Percentiles rank a stretch among this genome's conserved stretches.
phyloP scores from a whole-genome alignment of 2,797 vertebrate species.

The Phoebastria nigripes region DNA sequence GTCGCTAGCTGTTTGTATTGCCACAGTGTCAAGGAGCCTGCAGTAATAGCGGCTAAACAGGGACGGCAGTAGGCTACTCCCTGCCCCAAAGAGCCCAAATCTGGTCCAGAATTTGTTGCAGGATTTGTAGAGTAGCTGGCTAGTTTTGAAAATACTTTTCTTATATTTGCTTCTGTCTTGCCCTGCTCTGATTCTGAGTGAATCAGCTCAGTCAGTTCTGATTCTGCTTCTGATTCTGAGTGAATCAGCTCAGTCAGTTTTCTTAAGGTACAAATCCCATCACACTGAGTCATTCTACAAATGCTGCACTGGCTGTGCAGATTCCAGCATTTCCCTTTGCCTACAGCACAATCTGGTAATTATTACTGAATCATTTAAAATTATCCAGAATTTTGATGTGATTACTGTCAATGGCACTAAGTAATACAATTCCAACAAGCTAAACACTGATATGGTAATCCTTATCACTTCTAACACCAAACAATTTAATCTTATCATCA shows the following conservation, averaged over 20 bases:
- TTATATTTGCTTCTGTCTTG: neutral
- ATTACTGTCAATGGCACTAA: neutral
- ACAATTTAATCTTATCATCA: slow-evolving; percentile 29
- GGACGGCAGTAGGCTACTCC: neutral
- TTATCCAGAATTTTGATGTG: neutral
- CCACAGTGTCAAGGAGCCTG: neutral
- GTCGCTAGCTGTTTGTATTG: neutral
- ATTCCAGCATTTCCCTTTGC: neutral
- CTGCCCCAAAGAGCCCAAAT: neutral
- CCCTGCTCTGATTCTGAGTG: neutral
- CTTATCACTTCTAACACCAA: slow-evolving; percentile 6
- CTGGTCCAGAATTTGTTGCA: neutral
- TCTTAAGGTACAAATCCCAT: neutral
- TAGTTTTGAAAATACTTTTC: neutral
- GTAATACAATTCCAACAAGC: neutral
- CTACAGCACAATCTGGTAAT: neutral
- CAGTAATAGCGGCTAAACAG: neutral
- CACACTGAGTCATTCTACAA: neutral
- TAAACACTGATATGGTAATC: neutral
- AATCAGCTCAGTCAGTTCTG: neutral
- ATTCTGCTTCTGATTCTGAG: no score
- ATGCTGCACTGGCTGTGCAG: neutral
- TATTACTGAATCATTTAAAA: slow-evolving; percentile 34
- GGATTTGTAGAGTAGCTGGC: neutral
- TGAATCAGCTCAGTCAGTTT: neutral